These are phyloP conservation scores for Anagrus nilaparvatae DNA, from an alignment of 1,140 invertebrate species.

Conservation along the genomic window DNA sequence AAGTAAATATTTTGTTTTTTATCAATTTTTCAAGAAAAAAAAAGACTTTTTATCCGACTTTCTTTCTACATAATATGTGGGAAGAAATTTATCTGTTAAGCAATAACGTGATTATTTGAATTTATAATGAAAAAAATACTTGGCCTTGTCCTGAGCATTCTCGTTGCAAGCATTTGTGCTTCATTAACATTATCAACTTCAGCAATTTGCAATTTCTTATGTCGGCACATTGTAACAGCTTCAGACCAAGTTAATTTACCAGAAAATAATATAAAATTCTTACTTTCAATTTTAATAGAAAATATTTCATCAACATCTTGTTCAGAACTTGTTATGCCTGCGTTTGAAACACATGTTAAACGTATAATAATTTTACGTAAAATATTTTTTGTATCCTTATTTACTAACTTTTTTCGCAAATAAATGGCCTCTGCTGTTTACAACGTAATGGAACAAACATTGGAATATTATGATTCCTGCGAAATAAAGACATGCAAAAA, in stretches of 20 bases:
- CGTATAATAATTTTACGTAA: too few species aligned
- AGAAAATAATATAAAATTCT: constrained; percentile 17
- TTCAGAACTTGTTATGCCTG: too few species aligned
- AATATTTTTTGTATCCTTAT: not conserved
- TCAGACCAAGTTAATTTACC: constrained; percentile 17
- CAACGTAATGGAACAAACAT: constrained; percentile 15
- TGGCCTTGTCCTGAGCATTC: constrained; percentile 19
- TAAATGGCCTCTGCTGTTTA: constrained; percentile 14
- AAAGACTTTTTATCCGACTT: too few species aligned
- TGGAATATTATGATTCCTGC: constrained; percentile 12
- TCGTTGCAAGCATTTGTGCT: constrained; percentile 10
- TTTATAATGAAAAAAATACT: constrained; percentile 12
- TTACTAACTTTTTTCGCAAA: constrained; percentile 16
- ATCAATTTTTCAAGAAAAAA: too few species aligned
- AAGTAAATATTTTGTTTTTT: too few species aligned
- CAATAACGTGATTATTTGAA: too few species aligned
- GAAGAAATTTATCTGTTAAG: too few species aligned
- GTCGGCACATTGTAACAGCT: constrained; percentile 17
- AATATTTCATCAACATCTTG: not conserved
- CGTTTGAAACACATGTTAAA: too few species aligned
- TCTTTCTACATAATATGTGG: too few species aligned
- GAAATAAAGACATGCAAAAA: constrained; percentile 15
- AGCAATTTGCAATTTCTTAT: constrained; percentile 19
- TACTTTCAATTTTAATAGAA: constrained; percentile 4
- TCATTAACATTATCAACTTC: constrained; percentile 15